These are phyloP conservation scores for Tolypeutes matacus DNA, from an alignment of 2,797 vertebrate genomes.

Conservation along the genomic window DNA sequence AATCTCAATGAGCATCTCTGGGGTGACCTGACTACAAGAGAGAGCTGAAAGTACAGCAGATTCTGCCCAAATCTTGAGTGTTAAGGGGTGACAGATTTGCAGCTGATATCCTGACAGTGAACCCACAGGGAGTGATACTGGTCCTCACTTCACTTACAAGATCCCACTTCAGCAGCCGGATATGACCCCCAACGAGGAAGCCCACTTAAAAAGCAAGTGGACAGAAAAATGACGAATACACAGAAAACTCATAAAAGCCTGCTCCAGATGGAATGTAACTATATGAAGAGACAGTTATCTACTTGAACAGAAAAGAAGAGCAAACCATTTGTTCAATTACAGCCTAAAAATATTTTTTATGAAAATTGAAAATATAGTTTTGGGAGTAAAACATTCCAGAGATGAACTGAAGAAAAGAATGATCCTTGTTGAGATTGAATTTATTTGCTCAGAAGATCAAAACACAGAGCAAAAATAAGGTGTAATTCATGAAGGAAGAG, in stretches of 20 bases:
- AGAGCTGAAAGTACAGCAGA: background rate
- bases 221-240: too few relatives aligned
- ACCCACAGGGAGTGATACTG: background rate
- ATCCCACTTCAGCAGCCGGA: background rate
- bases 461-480: background rate
- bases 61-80: background rate
- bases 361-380: background rate
- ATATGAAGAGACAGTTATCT: background rate
- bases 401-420: background rate
- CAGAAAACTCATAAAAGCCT: background rate
- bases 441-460: background rate
- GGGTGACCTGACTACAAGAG: background rate
- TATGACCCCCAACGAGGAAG: background rate
- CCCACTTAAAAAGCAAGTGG: background rate
- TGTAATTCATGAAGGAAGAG: background rate
- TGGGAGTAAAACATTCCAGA: slow-evolving; percentile 29
- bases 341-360: background rate
- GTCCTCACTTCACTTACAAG: background rate
- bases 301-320: background rate
- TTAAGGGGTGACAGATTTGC: background rate
- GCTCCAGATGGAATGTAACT: background rate
- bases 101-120: background rate
- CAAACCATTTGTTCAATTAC: background rate
- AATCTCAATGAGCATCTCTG: background rate
- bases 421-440: background rate